Percentiles rank a stretch among this genome's conserved stretches.
Evolutionary conservation across 2,888 invertebrate species (phyloP).

Genomic region (Agrotis exclamationis): DNA sequence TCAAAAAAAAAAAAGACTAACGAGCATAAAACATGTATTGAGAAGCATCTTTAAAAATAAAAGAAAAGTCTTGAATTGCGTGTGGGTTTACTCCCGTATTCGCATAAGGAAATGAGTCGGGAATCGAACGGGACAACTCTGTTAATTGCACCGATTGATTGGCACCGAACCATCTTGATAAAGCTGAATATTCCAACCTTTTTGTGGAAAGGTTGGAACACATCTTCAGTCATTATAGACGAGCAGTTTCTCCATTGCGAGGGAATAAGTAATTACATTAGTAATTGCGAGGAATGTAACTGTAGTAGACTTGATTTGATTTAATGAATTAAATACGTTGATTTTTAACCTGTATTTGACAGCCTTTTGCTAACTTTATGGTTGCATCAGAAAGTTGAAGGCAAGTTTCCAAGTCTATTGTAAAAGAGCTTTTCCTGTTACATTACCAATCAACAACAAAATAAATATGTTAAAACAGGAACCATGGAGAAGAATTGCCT

Average conservation of each 20-base stretch:
- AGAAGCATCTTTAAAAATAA: conserved; percentile 34
- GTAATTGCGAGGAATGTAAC: conserved; percentile 33
- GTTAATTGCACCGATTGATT: conserved; percentile 74
- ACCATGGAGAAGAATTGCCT: too few relatives aligned
- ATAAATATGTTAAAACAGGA: too few relatives aligned
- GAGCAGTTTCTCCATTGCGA: conserved; percentile 26
- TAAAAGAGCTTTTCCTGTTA: neutral
- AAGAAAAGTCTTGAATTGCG: conserved; percentile 47
- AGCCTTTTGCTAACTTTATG: too few relatives aligned
- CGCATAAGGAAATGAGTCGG: conserved; percentile 69
- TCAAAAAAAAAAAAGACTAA: conserved; percentile 39
- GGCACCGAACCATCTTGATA: conserved; percentile 66
- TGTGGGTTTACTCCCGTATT: conserved; percentile 60
- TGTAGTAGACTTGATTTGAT: conserved; percentile 15
- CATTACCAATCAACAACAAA: too few relatives aligned
- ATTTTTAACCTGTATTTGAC: neutral
- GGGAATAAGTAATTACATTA: conserved; percentile 58
- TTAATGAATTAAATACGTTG: neutral
- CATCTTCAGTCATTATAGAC: conserved; percentile 59
- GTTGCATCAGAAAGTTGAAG: neutral
- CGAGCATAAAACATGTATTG: conserved; percentile 45
- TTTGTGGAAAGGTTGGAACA: conserved; percentile 59
- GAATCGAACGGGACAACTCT: conserved; percentile 64
- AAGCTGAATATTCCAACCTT: conserved; percentile 47
- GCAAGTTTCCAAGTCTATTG: too few relatives aligned